Base-by-base conservation (phyloP, 1,140 invertebrate species). In the Myzus persicae region DNA sequence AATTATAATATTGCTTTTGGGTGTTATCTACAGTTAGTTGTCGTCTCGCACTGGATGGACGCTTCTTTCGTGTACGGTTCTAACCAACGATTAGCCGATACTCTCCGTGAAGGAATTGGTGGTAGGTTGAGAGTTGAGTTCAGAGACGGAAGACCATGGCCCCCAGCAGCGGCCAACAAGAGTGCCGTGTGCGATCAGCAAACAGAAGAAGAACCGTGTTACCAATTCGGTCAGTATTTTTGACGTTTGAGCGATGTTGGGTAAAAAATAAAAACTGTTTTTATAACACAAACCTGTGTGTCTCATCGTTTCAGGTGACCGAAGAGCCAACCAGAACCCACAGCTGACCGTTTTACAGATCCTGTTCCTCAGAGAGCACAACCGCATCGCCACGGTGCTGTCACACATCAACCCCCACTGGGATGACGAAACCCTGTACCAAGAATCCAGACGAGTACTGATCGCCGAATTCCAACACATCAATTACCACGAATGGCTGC, bases 1-100 rank as follows among this genome's bases (percentile, higher is more conserved):
- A 18, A 0, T n/a, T 36, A 18, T 76, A 76, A 76, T 76, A n/a
- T n/a, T 76, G 1, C 1, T n/a, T 44, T 42, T 85, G 22, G 7
- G 0, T 85, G 40, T 85, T 40, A 82, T 40, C n/a, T 59, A 54
- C 95, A 98, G 97, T 94, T 98, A 44, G 97, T 97, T 18, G 96
- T 96, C n/a, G 97, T 98, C 1, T 98, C 98, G 22, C 96, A 97
- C 5, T 99, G 96, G 94, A 95, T 99, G 95, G 98, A 99, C 94
- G 96, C 97, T 24, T 99, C 98, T 0, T 95, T 97, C 81, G 97
- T 98, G 20, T 99, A 99, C 94, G 98, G 98, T 5, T 97, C 97
- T 54, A 97, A 95, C 38, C 95, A 96, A 22, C 94, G 96, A 87
- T 96, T 97, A 93, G 96, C 97, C n/a, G 95, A 95, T 40, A 95